Conservation (phyloP, 2,888 invertebrate species). For the Pseudococcus longispinus region DNA sequence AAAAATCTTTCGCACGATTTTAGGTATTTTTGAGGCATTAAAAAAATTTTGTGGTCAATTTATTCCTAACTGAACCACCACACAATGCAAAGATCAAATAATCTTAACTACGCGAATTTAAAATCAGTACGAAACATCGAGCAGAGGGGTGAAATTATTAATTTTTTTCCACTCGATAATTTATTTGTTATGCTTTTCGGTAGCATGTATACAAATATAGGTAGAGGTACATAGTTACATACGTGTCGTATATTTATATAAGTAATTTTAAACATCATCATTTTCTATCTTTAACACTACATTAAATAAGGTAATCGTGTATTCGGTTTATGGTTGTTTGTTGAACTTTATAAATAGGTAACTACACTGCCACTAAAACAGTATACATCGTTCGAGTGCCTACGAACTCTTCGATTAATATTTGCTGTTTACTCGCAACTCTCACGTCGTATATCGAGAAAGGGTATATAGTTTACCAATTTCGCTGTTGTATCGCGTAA, state of each 20-base stretch:
- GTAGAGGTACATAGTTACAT: too few relatives aligned
- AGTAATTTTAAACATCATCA: constrained; percentile 27
- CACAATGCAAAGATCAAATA: too few relatives aligned
- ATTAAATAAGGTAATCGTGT: constrained; percentile 42
- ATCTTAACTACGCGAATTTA: too few relatives aligned
- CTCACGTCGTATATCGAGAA: not conserved
- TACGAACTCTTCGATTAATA: not conserved
- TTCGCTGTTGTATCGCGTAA: not conserved
- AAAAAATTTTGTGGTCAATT: too few relatives aligned
- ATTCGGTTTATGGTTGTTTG: constrained; percentile 25
- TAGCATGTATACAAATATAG: not conserved
- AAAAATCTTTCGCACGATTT: too few relatives aligned
- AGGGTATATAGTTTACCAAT: not conserved
- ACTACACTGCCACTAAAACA: not conserved
- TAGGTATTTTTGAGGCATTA: too few relatives aligned
- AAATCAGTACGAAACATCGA: too few relatives aligned
- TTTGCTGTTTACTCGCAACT: not conserved
- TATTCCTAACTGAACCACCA: too few relatives aligned
- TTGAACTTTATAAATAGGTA: constrained; percentile 6
- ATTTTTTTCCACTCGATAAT: not conserved
- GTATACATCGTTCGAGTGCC: not conserved
- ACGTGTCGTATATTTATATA: not conserved
- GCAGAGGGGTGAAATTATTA: not conserved
- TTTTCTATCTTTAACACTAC: constrained; percentile 40
- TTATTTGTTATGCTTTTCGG: not conserved